These are phyloP conservation scores for Linepithema humile DNA, from an alignment of 1,140 invertebrate genomes.

Conservation along the genomic window DNA sequence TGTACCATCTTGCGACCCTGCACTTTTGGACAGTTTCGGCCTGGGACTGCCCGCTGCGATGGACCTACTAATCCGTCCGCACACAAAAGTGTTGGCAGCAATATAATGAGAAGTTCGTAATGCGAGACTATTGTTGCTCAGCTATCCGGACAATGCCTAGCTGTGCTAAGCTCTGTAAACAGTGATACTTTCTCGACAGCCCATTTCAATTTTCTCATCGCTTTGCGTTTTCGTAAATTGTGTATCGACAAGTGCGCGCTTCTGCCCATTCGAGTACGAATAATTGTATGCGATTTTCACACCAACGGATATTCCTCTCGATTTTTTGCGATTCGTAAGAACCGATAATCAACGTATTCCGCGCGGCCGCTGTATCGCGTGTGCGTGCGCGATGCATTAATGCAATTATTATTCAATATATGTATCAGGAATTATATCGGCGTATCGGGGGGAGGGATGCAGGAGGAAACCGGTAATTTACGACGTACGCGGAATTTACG, in stretches of 20 bases:
- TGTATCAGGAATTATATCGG: slow-evolving; percentile 48
- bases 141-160: slow-evolving; percentile 58
- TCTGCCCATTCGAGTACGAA: too few species aligned
- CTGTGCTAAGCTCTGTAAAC: slow-evolving; percentile 49
- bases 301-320: too few species aligned
- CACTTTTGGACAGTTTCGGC: neutral
- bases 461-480: slow-evolving; percentile 39
- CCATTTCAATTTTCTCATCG: slow-evolving; percentile 1
- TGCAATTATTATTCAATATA: slow-evolving; percentile 55
- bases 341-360: neutral
- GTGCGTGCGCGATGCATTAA: neutral
- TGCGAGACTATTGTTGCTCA: slow-evolving; percentile 62
- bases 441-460: neutral
- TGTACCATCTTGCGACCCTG: neutral
- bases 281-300: neutral
- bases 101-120: slow-evolving; percentile 67
- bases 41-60: slow-evolving; percentile 39
- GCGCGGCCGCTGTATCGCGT: neutral
- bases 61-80: slow-evolving; percentile 69
- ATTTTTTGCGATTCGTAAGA: neutral
- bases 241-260: neutral
- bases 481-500: slow-evolving; percentile 21
- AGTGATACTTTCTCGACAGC: slow-evolving; percentile 15
- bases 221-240: neutral
- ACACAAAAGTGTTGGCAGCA: slow-evolving; percentile 76